Percentiles rank a stretch among this genome's conserved stretches.
Conservation (phyloP, 2,888 invertebrate genomes). For the Tuta absoluta region DNA sequence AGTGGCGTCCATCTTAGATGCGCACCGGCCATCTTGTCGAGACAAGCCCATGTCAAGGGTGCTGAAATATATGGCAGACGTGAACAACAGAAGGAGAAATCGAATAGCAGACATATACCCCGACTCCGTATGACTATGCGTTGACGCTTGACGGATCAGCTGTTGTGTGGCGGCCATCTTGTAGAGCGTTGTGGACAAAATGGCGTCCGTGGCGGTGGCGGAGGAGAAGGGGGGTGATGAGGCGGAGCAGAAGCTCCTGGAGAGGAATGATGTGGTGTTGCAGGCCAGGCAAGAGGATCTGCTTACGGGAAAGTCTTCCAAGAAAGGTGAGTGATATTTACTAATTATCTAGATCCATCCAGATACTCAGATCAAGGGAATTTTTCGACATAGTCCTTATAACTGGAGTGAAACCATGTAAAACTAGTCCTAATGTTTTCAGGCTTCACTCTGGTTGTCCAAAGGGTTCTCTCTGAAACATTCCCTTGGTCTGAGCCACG, state of each 20-base stretch:
- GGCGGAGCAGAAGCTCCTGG: conserved; percentile 63
- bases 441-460: too few species aligned
- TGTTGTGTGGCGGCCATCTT: conserved; percentile 34
- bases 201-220: conserved; percentile 56
- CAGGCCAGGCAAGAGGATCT: conserved; percentile 46
- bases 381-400: too few species aligned
- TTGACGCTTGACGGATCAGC: conserved; percentile 21
- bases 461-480: too few species aligned
- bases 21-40: conserved; percentile 5
- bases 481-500: too few species aligned
- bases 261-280: conserved; percentile 52
- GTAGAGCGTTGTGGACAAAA: conserved; percentile 47
- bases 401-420: too few species aligned
- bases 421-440: too few species aligned
- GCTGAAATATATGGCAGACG: conserved; percentile 15
- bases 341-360: too few species aligned
- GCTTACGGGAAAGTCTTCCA: conserved; percentile 63
- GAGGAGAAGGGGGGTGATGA: conserved; percentile 52
- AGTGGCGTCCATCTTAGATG: conserved; percentile 12
- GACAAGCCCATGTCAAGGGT: conserved; percentile 11
- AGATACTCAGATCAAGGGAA: too few species aligned
- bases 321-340: conserved; percentile 60
- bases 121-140: conserved; percentile 22
- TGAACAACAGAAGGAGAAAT: background rate
- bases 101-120: conserved; percentile 5